phyloP scores from a whole-genome alignment of 1,140 invertebrate genomes.

The Caenorhabditis tropicalis region DNA sequence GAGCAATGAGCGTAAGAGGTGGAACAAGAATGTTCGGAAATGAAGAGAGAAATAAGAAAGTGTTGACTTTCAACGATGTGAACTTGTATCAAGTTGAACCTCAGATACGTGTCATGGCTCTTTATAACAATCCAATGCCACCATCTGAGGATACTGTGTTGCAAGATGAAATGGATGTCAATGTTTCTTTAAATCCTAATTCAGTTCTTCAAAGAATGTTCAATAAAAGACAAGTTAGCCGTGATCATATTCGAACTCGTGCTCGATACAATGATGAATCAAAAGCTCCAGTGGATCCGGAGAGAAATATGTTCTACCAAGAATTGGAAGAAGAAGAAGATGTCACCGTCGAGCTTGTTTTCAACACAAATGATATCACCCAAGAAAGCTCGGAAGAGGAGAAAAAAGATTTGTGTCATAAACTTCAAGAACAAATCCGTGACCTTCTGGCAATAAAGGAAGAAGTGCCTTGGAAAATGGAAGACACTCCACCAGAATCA shows the following conservation, averaged over 20 bases:
- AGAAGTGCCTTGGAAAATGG: neutral
- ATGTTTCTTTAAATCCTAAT: slow-evolving; percentile 20
- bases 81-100: slow-evolving; percentile 26
- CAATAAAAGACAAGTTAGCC: neutral
- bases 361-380: neutral
- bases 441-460: neutral
- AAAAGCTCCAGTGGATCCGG: slow-evolving; percentile 8
- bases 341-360: neutral
- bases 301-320: slow-evolving; percentile 15
- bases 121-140: neutral
- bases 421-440: neutral
- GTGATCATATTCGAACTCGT: neutral
- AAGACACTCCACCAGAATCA: neutral
- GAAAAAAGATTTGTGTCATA: neutral
- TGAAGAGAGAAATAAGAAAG: neutral
- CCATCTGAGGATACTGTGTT: neutral
- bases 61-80: neutral
- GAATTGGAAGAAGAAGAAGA: neutral
- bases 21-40: neutral
- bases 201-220: neutral
- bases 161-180: neutral
- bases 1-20: neutral
- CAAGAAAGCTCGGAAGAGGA: neutral
- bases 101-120: neutral
- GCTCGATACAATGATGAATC: neutral